Conservation (phyloP, 2,113 vertebrate species). For the Epinephelus fuscoguttatus region DNA sequence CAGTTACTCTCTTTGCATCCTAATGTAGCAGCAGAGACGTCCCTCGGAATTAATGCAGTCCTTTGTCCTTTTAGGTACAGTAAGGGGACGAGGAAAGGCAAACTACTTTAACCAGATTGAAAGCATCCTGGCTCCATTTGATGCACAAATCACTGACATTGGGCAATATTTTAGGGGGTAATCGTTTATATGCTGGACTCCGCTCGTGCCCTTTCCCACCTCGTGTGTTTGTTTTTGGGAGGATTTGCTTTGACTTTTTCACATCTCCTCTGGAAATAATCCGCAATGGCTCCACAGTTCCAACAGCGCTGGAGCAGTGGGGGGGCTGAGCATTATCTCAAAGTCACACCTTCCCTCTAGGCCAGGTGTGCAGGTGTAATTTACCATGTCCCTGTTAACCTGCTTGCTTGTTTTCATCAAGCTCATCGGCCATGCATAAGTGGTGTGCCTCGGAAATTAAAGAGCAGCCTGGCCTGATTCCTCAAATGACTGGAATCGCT, state of each 20-base stretch:
- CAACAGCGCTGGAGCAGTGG: background rate
- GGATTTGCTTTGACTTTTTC: slow-evolving; percentile 51
- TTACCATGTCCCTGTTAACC: slow-evolving; percentile 74
- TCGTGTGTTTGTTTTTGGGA: slow-evolving; percentile 37
- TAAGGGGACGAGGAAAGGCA: slow-evolving; percentile 48
- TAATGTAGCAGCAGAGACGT: slow-evolving; percentile 62
- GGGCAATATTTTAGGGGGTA: slow-evolving; percentile 24
- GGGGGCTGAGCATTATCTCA: slow-evolving; percentile 50
- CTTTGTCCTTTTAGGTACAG: slow-evolving; percentile 66
- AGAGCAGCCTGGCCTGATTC: slow-evolving; percentile 69
- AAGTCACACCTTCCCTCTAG: slow-evolving; percentile 69
- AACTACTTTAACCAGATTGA: slow-evolving; percentile 48
- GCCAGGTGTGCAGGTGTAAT: slow-evolving; percentile 77
- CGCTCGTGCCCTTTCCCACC: slow-evolving; percentile 35
- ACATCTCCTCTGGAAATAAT: slow-evolving; percentile 54
- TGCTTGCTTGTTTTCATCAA: slow-evolving; percentile 75
- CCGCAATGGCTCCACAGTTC: slow-evolving; percentile 17
- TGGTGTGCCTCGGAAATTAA: slow-evolving; percentile 66
- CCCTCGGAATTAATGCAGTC: slow-evolving; percentile 59
- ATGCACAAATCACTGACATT: slow-evolving; percentile 49
- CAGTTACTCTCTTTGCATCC: slow-evolving; percentile 57
- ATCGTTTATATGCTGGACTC: slow-evolving; percentile 61
- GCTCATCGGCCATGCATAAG: slow-evolving; percentile 72
- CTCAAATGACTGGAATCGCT: slow-evolving; percentile 66
- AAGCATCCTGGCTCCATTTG: slow-evolving; percentile 46